phyloP scores from a whole-genome alignment of 23 tunicate genomes.

The Halocynthia aurantium region DNA sequence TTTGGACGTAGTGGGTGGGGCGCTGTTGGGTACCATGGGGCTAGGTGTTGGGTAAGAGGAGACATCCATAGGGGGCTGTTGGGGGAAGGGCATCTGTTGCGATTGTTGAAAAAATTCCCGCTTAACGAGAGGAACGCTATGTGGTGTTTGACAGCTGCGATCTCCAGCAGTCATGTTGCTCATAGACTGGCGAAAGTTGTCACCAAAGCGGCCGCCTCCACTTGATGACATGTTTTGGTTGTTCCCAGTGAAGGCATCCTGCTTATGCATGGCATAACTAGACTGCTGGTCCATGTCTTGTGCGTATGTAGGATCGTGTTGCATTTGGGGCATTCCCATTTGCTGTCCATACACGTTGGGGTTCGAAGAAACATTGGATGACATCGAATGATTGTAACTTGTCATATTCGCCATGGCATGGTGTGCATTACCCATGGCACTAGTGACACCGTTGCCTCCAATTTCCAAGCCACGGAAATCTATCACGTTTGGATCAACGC shows the following conservation, averaged over 20 bases:
- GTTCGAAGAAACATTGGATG: not conserved
- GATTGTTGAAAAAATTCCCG: slow-evolving; percentile 5
- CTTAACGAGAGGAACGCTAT: slow-evolving; percentile 8
- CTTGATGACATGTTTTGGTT: not conserved
- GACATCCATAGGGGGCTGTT: slow-evolving; percentile 7
- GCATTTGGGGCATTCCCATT: not conserved
- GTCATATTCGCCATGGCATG: not conserved
- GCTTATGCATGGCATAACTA: not conserved
- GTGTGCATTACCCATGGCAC: not conserved
- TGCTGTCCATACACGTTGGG: not conserved
- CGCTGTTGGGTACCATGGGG: not conserved
- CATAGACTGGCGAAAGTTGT: not conserved
- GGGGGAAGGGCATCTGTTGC: not conserved
- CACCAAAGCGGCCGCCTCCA: not conserved
- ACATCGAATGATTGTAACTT: not conserved
- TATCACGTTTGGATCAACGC: slow-evolving; percentile 23
- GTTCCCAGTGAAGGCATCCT: not conserved
- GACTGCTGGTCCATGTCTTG: too few relatives aligned
- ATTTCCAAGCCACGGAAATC: slow-evolving; percentile 20
- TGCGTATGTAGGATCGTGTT: not conserved
- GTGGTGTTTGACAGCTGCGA: not conserved
- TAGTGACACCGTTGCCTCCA: slow-evolving; percentile 8
- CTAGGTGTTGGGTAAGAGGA: not conserved
- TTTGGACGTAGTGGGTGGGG: not conserved
- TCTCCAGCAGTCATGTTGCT: not conserved